phyloP scores from a whole-genome alignment of 37 sponge, comb jelly and placozoan genomes.

The Bolinopsis microptera region DNA sequence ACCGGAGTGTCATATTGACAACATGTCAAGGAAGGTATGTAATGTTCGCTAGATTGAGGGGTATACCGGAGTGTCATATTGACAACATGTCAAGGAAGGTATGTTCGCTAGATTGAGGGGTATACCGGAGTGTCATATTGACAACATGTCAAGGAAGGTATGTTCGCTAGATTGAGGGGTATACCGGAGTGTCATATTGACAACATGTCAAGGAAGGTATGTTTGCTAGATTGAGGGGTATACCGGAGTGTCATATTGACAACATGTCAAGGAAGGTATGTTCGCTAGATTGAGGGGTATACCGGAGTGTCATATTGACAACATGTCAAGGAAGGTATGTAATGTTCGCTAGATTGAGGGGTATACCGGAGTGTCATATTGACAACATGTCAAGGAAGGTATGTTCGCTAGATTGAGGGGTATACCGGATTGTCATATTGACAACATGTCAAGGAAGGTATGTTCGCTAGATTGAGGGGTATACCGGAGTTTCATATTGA shows the following conservation, averaged over 20 bases:
- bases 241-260: no score
- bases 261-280: no score
- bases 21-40: conserved; percentile 26
- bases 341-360: no score
- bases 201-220: not conserved
- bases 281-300: conserved; percentile 78
- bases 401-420: no score
- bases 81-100: conserved; percentile 21
- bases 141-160: conserved; percentile 7
- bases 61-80: conserved; percentile 68
- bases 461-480: conserved; percentile 78
- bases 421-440: no score
- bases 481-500: conserved; percentile 67
- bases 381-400: no score
- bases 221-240: no score
- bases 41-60: conserved; percentile 78
- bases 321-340: conserved; percentile 4
- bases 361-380: no score
- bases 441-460: no score
- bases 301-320: conserved; percentile 56
- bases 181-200: conserved; percentile 67
- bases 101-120: conserved; percentile 71
- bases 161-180: conserved; percentile 71
- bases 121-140: conserved; percentile 66
- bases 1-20: conserved; percentile 59